Conservation (phyloP, 1,140 invertebrate species). For the Neodiprion pinetum region DNA sequence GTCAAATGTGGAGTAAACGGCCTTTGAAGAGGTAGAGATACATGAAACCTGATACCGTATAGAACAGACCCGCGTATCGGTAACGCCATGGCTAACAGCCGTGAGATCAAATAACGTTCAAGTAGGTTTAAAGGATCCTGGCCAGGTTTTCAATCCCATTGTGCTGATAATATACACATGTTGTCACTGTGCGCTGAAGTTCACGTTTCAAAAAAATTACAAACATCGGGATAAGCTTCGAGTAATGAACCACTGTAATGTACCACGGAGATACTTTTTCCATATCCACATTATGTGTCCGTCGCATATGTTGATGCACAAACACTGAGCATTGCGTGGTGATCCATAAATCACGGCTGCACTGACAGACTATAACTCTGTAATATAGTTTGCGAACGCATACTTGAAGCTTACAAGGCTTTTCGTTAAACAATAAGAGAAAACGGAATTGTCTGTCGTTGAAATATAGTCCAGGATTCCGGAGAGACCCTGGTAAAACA, state of each 20-base stretch:
- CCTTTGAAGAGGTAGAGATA: neutral
- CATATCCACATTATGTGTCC: too few species aligned
- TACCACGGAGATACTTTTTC: too few species aligned
- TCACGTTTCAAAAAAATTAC: too few species aligned
- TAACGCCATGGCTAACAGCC: neutral
- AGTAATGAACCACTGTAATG: too few species aligned
- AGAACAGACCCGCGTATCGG: neutral
- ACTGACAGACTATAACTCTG: too few species aligned
- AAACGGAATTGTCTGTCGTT: neutral
- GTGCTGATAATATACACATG: too few species aligned
- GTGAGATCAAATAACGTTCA: neutral
- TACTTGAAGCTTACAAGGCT: neutral
- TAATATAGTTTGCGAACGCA: neutral
- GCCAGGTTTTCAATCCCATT: neutral
- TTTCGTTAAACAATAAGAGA: neutral
- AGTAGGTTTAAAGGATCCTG: neutral
- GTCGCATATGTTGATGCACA: too few species aligned
- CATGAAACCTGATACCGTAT: neutral
- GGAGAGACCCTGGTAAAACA: neutral
- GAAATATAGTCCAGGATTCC: neutral
- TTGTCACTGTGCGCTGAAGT: too few species aligned
- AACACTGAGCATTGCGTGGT: too few species aligned
- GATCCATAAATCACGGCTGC: too few species aligned
- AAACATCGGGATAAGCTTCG: too few species aligned
- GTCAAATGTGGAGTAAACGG: neutral